Conservation (phyloP, 2,888 invertebrate species). For the Oasisia sp. region DNA sequence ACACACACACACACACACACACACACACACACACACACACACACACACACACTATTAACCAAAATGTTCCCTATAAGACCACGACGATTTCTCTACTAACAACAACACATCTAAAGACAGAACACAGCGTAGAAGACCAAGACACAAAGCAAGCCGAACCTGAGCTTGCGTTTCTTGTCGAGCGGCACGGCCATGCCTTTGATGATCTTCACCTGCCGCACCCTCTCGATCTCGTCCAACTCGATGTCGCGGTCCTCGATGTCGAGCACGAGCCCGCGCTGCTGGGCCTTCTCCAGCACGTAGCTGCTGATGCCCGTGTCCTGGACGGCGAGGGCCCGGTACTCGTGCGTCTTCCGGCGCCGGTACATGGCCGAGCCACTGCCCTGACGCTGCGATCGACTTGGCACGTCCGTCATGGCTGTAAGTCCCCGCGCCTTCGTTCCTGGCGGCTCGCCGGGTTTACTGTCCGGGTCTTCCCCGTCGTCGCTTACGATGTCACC, state of each 20-base stretch:
- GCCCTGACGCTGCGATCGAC: background rate
- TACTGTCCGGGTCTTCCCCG: background rate
- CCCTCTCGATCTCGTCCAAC: slow-evolving; percentile 17
- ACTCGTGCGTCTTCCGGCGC: background rate
- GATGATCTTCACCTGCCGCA: slow-evolving; percentile 22
- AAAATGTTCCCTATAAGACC: too few relatives aligned
- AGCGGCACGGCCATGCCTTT: slow-evolving; percentile 18
- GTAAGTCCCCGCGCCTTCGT: background rate
- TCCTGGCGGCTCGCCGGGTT: background rate
- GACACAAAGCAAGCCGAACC: background rate
- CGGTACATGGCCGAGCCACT: background rate
- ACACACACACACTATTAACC: too few relatives aligned
- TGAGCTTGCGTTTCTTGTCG: background rate
- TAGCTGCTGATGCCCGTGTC: slow-evolving; percentile 18
- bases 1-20: too few relatives aligned
- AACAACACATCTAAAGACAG: background rate
- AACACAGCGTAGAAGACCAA: background rate
- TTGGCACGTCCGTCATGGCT: background rate
- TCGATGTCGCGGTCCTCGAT: background rate
- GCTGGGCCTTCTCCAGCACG: slow-evolving; percentile 23
- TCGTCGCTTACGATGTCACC: background rate
- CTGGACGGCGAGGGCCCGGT: background rate
- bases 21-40: too few relatives aligned
- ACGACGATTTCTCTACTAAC: background rate
- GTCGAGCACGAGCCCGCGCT: slow-evolving; percentile 4